Conservation (phyloP, 2,797 vertebrate genomes). For the Diceros bicornis region DNA sequence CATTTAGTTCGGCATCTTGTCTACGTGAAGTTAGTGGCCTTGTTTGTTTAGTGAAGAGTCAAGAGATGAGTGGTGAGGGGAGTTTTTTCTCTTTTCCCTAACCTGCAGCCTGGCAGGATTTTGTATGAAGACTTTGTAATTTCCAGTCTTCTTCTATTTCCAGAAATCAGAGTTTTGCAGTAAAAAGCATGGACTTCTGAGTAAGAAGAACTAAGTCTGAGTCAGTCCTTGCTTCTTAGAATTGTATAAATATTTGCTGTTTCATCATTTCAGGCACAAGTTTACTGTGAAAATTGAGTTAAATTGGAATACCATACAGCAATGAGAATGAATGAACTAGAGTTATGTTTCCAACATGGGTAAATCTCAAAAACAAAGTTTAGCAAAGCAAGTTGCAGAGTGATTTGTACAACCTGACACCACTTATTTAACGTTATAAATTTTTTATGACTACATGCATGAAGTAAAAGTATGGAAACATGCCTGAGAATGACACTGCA, state of each 20-base stretch:
- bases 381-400: not conserved
- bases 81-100: not conserved
- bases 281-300: not conserved
- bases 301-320: not conserved
- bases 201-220: not conserved
- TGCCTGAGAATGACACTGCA: not conserved
- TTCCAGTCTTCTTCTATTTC: not conserved
- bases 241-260: not conserved
- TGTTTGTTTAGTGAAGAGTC: not conserved
- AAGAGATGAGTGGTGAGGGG: not conserved
- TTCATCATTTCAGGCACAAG: not conserved
- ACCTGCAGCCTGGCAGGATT: not conserved
- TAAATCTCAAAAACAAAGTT: not conserved
- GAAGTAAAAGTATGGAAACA: not conserved
- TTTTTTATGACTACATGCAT: not conserved
- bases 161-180: not conserved
- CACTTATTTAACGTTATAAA: not conserved
- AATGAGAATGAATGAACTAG: slow-evolving; percentile 2
- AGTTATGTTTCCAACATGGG: not conserved
- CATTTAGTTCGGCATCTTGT: not conserved
- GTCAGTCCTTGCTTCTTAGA: not conserved
- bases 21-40: not conserved
- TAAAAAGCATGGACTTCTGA: not conserved
- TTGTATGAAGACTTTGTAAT: not conserved
- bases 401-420: not conserved